Conservation (phyloP, 2,113 vertebrate genomes). For the Gracilinanus agilis region DNA sequence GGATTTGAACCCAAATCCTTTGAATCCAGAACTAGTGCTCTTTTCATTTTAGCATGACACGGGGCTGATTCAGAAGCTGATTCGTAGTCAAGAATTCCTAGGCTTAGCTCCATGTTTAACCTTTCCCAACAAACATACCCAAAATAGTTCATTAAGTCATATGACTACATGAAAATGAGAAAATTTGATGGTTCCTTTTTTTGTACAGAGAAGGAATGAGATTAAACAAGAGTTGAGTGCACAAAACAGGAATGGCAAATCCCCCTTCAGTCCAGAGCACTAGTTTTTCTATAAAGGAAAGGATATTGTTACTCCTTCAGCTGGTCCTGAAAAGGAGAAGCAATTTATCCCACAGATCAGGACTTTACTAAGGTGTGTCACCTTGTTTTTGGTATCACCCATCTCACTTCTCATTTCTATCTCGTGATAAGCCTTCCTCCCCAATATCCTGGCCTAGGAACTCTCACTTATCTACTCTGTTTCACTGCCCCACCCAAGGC, state of each 20-base stretch:
- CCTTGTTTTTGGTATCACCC: not conserved
- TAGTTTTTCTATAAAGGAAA: not conserved
- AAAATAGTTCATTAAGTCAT: not conserved
- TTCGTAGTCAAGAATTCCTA: not conserved
- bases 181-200: not conserved
- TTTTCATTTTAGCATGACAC: not conserved
- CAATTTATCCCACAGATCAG: not conserved
- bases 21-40: not conserved
- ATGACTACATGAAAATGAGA: not conserved
- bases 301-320: not conserved
- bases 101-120: not conserved
- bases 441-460: not conserved
- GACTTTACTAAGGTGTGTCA: not conserved
- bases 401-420: not conserved
- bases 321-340: not conserved
- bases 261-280: not conserved
- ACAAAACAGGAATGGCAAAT: not conserved
- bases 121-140: not conserved
- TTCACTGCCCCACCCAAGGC: not conserved
- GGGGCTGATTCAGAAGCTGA: not conserved
- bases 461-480: not conserved
- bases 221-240: constrained; percentile 20
- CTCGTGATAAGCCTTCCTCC: not conserved
- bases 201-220: constrained; percentile 33
- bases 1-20: not conserved